Evolutionary conservation across 2,888 invertebrate genomes (phyloP).

Genomic region (Marasmarcha lunaedactyla): DNA sequence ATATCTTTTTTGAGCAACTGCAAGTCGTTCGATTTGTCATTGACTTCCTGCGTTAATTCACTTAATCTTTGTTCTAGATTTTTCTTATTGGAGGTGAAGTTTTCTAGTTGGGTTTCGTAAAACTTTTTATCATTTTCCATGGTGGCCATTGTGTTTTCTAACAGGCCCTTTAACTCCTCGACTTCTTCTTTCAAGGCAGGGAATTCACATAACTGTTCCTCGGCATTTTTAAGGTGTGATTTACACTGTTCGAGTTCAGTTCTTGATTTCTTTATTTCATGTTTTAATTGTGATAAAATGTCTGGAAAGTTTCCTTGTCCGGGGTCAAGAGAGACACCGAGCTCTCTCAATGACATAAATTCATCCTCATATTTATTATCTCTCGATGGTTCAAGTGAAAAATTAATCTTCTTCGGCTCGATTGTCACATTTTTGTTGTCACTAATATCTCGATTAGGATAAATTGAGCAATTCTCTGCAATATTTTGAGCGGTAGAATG

Average conservation of each 20-base stretch:
- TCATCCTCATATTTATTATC: conserved; percentile 44
- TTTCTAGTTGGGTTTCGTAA: conserved; percentile 67
- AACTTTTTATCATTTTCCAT: conserved; percentile 68
- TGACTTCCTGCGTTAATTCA: conserved; percentile 66
- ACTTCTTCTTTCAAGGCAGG: conserved; percentile 59
- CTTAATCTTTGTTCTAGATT: conserved; percentile 67
- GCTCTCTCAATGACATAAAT: conserved; percentile 63
- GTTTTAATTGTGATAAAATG: conserved; percentile 50
- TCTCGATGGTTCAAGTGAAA: conserved; percentile 41
- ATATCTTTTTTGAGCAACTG: conserved; percentile 68
- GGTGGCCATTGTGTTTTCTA: conserved; percentile 61
- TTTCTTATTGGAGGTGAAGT: conserved; percentile 60
- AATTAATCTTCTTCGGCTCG: conserved; percentile 59
- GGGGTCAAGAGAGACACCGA: conserved; percentile 59
- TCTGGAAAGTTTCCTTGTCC: conserved; percentile 56
- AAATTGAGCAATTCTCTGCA: conserved; percentile 59
- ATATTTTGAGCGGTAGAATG: conserved; percentile 38
- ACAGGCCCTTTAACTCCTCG: conserved; percentile 51
- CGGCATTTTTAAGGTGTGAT: conserved; percentile 62
- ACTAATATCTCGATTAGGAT: conserved; percentile 52
- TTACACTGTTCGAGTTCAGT: conserved; percentile 65
- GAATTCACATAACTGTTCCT: conserved; percentile 65
- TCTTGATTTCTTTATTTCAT: conserved; percentile 69
- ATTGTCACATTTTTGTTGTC: conserved; percentile 45
- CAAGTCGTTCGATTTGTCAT: conserved; percentile 63